These are phyloP conservation scores for Cercopithecus mona DNA, from an alignment of 2,113 vertebrate genomes.

Conservation along the genomic window DNA sequence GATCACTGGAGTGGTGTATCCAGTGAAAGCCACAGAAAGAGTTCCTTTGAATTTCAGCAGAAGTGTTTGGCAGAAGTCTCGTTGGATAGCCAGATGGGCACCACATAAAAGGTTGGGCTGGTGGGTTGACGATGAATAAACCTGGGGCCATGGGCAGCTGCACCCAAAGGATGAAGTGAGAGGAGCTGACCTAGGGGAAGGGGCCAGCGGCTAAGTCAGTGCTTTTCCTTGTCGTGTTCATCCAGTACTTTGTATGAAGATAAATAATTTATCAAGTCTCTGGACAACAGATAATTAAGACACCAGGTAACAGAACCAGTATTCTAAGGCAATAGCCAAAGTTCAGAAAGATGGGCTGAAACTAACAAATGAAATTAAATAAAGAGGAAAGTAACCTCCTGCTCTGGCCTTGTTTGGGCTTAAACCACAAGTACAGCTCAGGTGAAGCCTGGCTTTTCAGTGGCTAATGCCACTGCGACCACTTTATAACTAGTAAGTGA, in stretches of 20 bases:
- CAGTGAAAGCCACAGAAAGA: not conserved
- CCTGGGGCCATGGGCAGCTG: not conserved
- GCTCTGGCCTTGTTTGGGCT: not conserved
- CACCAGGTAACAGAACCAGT: not conserved
- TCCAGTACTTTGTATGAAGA: not conserved
- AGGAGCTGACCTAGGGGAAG: not conserved
- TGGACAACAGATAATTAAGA: not conserved
- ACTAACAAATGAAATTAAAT: not conserved
- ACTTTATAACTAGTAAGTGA: not conserved
- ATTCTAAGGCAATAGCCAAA: not conserved
- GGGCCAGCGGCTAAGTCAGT: not conserved
- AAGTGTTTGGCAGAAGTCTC: not conserved
- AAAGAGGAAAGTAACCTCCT: not conserved
- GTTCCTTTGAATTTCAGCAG: not conserved
- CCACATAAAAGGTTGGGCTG: not conserved
- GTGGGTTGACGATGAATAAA: no score
- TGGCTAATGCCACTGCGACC: not conserved
- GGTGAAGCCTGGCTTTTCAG: not conserved
- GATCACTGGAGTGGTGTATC: not conserved
- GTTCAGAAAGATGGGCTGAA: not conserved
- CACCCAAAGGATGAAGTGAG: not conserved
- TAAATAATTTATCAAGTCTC: not conserved
- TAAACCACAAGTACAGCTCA: not conserved
- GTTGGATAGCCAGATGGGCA: not conserved
- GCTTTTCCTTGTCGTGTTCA: not conserved